Conservation (phyloP, 2,888 invertebrate genomes). For the Cybosia mesomella region DNA sequence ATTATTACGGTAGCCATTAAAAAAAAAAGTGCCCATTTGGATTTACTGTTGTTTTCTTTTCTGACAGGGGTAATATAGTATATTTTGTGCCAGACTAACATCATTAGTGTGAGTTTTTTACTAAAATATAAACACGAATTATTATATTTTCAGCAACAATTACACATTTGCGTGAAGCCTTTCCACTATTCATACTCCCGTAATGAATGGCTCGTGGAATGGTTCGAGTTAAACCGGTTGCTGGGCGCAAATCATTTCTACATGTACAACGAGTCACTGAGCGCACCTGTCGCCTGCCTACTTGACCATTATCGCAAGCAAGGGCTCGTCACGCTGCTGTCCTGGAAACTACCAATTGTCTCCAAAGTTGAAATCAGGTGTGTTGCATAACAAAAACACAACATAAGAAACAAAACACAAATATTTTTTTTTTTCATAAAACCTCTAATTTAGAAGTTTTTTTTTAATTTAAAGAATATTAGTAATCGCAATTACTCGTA, state of each 20-base stretch:
- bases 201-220: slow-evolving; percentile 94
- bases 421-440: too few relatives aligned
- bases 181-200: slow-evolving; percentile 96
- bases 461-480: too few relatives aligned
- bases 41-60: neutral
- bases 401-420: too few relatives aligned
- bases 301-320: slow-evolving; percentile 89
- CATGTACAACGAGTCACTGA: slow-evolving; percentile 96
- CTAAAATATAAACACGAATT: neutral
- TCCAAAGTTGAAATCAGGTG: slow-evolving; percentile 94
- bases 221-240: slow-evolving; percentile 94
- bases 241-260: slow-evolving; percentile 95
- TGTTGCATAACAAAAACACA: slow-evolving; percentile 11
- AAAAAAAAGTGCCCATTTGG: neutral
- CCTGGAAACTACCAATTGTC: slow-evolving; percentile 94
- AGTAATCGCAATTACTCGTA: too few relatives aligned
- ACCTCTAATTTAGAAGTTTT: too few relatives aligned
- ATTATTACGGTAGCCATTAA: neutral
- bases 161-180: slow-evolving; percentile 96
- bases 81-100: neutral
- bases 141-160: slow-evolving; percentile 78
- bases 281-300: slow-evolving; percentile 92
- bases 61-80: neutral
- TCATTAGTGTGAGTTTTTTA: slow-evolving; percentile 1
- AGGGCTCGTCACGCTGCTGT: slow-evolving; percentile 90